Conservation (phyloP, 1,140 invertebrate genomes). For the Drosophila triauraria region DNA sequence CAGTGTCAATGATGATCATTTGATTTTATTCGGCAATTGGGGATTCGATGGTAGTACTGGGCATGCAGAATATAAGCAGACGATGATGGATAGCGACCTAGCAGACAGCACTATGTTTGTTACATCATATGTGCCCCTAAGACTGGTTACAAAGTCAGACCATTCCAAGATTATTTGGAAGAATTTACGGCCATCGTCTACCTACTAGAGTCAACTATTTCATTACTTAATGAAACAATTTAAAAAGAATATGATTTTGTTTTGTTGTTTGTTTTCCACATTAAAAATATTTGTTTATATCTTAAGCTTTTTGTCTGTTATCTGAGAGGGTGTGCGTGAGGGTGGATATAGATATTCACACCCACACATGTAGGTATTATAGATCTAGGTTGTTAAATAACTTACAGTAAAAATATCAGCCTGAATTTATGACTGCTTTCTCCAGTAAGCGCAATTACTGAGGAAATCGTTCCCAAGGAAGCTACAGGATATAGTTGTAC, state of each 20-base stretch:
- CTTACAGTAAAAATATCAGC: conserved; percentile 7
- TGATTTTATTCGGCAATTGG: conserved; percentile 2
- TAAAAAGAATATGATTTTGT: too few relatives aligned
- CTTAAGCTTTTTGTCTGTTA: too few relatives aligned
- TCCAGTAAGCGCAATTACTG: too few relatives aligned
- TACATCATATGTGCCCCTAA: conserved; percentile 33
- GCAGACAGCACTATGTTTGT: conserved; percentile 31
- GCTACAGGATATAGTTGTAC: too few relatives aligned
- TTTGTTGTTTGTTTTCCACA: too few relatives aligned
- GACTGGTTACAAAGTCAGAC: conserved; percentile 2
- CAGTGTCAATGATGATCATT: neutral
- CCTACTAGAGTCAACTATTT: too few relatives aligned
- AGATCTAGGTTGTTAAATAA: neutral
- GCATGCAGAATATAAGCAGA: conserved; percentile 31
- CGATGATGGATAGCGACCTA: conserved; percentile 10
- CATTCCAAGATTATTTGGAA: conserved; percentile 40
- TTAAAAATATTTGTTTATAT: neutral
- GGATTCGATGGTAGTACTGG: neutral
- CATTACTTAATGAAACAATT: too few relatives aligned
- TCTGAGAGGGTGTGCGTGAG: too few relatives aligned
- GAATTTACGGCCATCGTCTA: conserved; percentile 33
- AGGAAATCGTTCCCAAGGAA: too few relatives aligned
- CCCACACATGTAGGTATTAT: neutral
- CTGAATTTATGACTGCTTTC: conserved; percentile 7
- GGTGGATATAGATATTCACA: neutral